A percentile compares a stretch with the other conserved stretches of the same genome.
phyloP scores from a whole-genome alignment of 2,888 invertebrate genomes.

The Serripes groenlandicus region DNA sequence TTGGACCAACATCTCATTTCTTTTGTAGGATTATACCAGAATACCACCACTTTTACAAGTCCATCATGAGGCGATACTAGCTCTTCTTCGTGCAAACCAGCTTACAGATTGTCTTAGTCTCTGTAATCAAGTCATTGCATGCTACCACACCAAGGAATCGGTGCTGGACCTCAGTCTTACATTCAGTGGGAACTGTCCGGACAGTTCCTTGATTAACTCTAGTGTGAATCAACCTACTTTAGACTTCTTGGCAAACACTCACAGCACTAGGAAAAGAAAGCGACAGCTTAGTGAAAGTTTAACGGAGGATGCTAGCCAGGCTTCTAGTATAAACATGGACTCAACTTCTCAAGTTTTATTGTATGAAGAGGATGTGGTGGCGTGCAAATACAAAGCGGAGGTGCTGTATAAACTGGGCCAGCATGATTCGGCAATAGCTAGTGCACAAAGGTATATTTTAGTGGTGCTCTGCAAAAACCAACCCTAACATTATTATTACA shows the following conservation, averaged over 20 bases:
- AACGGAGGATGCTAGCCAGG: not conserved
- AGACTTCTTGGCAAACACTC: no score
- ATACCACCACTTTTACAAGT: constrained; percentile 61
- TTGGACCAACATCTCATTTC: no score
- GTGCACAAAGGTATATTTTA: constrained; percentile 66
- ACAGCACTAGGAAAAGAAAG: not conserved
- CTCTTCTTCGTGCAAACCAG: constrained; percentile 57
- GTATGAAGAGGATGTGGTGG: constrained; percentile 48
- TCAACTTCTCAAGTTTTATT: no score
- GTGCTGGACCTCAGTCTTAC: not conserved
- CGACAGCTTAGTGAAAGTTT: not conserved
- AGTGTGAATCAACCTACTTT: no score
- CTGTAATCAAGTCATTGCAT: constrained; percentile 64
- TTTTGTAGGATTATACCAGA: constrained; percentile 2
- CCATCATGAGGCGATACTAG: constrained; percentile 58
- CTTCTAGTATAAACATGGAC: no score
- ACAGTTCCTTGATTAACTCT: not conserved
- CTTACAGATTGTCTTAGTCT: constrained; percentile 65
- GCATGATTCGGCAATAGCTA: constrained; percentile 48
- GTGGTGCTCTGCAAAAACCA: no score
- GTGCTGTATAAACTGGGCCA: constrained; percentile 65
- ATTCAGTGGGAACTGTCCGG: not conserved
- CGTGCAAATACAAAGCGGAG: constrained; percentile 66
- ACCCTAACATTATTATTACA: no score
- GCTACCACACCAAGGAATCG: constrained; percentile 40